Evolutionary conservation across 2,888 invertebrate genomes (phyloP).

Genomic region (Blastobasis lacticolella): DNA sequence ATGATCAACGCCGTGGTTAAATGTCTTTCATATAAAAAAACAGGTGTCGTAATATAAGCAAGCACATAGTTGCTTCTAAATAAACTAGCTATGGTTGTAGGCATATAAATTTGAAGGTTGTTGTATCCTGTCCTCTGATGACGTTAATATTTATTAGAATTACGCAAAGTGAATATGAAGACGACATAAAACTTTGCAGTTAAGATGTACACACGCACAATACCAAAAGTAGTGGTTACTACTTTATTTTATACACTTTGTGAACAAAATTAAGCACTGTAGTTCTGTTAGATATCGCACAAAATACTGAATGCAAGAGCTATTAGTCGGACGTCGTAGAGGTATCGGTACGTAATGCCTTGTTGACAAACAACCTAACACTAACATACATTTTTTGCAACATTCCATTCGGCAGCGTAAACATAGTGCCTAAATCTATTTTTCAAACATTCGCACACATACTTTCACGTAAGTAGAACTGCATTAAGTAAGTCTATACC

Average conservation of each 20-base stretch:
- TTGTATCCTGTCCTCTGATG: too few relatives aligned
- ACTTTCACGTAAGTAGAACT: too few relatives aligned
- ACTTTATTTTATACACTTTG: not conserved
- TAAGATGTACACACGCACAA: not conserved
- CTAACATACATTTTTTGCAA: constrained; percentile 42
- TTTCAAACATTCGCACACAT: too few relatives aligned
- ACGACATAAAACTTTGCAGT: not conserved
- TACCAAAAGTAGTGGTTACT: not conserved
- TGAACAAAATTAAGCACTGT: not conserved
- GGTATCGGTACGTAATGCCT: constrained; percentile 30
- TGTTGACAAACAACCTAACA: constrained; percentile 52
- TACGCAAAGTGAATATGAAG: not conserved
- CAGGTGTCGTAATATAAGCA: constrained; percentile 7
- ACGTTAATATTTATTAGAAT: not conserved
- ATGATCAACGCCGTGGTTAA: too few relatives aligned
- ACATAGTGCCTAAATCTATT: too few relatives aligned
- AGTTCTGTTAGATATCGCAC: not conserved
- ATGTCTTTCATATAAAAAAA: constrained; percentile 1
- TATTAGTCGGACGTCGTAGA: constrained; percentile 5
- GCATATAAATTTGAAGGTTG: too few relatives aligned
- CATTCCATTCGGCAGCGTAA: constrained; percentile 16
- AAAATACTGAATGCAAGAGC: constrained; percentile 11
- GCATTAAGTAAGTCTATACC: too few relatives aligned
- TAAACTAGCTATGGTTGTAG: too few relatives aligned
- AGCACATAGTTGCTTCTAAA: too few relatives aligned